Conservation (phyloP, 2,888 invertebrate species). For the Formica aserva region DNA sequence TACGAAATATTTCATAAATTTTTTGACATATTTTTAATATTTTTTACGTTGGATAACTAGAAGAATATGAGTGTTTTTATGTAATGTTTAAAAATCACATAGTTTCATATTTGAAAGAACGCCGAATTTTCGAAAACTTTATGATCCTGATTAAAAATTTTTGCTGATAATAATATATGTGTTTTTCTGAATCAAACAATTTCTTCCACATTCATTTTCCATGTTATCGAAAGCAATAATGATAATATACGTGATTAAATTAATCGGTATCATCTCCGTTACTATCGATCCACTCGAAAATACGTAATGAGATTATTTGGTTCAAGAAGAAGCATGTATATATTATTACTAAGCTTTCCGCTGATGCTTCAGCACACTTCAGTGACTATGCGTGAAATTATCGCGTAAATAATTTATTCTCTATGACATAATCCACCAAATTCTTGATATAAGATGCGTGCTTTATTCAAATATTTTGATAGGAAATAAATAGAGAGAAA, state of each 20-base stretch:
- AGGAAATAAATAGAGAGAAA: slow-evolving; percentile 6
- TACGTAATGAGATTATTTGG: not conserved
- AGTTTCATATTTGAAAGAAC: not conserved
- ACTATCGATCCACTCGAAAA: not conserved
- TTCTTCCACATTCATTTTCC: not conserved
- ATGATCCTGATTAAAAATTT: not conserved
- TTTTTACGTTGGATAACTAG: not conserved
- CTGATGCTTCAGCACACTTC: not conserved
- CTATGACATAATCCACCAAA: not conserved
- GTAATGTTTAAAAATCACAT: not conserved
- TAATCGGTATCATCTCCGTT: not conserved
- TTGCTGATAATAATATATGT: not conserved
- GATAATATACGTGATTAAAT: not conserved
- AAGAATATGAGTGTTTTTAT: not conserved
- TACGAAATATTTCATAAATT: not conserved
- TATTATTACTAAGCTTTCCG: not conserved
- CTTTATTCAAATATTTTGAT: not conserved
- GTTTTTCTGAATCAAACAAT: not conserved
- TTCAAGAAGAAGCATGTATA: not conserved
- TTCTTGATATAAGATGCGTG: not conserved
- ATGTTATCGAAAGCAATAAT: not conserved
- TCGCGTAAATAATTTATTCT: not conserved
- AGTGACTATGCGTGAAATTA: too few species aligned
- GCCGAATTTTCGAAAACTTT: not conserved
- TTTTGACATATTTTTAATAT: not conserved